A percentile compares a stretch with the other conserved stretches of the same genome.
Conservation (phyloP, 2,797 vertebrate species). For the Botia almorhae region DNA sequence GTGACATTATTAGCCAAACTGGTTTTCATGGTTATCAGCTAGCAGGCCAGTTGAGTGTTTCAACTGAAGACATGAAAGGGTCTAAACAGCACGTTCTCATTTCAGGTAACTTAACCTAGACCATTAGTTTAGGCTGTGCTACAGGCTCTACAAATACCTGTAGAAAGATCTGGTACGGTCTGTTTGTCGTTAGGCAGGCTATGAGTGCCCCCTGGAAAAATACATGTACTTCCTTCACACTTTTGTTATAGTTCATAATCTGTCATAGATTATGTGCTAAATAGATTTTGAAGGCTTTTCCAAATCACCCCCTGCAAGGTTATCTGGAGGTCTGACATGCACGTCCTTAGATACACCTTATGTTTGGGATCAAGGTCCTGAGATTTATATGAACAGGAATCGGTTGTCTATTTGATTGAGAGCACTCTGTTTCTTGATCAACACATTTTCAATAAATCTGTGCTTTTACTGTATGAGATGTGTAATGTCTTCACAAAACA, state of each 20-base stretch:
- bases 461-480: constrained; percentile 34
- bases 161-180: constrained; percentile 75
- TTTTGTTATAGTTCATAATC: constrained; percentile 76
- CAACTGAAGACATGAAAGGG: constrained; percentile 77
- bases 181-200: constrained; percentile 82
- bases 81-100: constrained; percentile 82
- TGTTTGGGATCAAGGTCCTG: background rate
- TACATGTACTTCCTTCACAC: constrained; percentile 80
- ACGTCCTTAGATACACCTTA: background rate
- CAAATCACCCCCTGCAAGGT: constrained; percentile 49
- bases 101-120: constrained; percentile 83
- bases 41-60: constrained; percentile 59
- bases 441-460: constrained; percentile 41
- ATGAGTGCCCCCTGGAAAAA: constrained; percentile 71
- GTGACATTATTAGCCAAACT: constrained; percentile 81
- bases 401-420: background rate
- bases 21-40: constrained; percentile 74
- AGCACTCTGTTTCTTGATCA: constrained; percentile 40
- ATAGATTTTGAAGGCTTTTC: constrained; percentile 55
- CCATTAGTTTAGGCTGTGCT: constrained; percentile 70
- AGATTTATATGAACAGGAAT: background rate
- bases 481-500: constrained; percentile 20
- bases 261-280: constrained; percentile 71
- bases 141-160: constrained; percentile 73
- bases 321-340: constrained; percentile 1